These are phyloP conservation scores for Triplophysa siluroides DNA, from an alignment of 2,113 vertebrate species.

Conservation along the genomic window DNA sequence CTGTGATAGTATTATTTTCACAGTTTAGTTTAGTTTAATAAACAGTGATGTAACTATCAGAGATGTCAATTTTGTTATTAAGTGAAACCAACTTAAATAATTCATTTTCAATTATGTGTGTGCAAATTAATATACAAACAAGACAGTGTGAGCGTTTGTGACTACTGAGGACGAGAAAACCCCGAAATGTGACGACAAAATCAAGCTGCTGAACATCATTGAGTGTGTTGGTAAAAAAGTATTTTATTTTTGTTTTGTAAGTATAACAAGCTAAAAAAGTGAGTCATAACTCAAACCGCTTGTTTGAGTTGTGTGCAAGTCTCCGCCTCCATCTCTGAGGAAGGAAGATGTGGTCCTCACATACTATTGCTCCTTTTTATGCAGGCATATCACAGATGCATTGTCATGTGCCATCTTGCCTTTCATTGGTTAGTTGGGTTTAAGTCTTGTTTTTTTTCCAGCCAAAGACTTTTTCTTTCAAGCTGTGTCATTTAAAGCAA, in stretches of 20 bases:
- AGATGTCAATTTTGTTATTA: too few species aligned
- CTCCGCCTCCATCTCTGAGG: slow-evolving; percentile 41
- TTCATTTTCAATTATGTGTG: too few species aligned
- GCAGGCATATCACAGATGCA: background rate
- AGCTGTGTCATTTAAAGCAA: slow-evolving; percentile 11
- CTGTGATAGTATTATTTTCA: background rate
- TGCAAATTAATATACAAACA: too few species aligned
- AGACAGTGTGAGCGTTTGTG: too few species aligned
- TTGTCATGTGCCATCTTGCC: slow-evolving; percentile 14
- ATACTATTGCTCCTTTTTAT: slow-evolving; percentile 22
- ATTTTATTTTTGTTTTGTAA: slow-evolving; percentile 32
- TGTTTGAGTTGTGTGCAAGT: background rate
- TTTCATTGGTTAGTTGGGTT: background rate
- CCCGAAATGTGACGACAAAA: too few species aligned
- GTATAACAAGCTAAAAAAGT: slow-evolving; percentile 31
- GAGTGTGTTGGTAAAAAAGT: background rate
- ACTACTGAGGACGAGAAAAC: too few species aligned
- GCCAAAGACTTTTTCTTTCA: background rate
- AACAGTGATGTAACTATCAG: too few species aligned
- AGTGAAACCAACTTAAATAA: too few species aligned
- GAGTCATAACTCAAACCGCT: slow-evolving; percentile 45
- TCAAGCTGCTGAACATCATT: background rate
- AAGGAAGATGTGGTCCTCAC: slow-evolving; percentile 39
- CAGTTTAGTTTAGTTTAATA: background rate
- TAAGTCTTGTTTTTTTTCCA: background rate